Conservation (phyloP, 2,888 invertebrate genomes). For the Trichogramma evanescens region DNA sequence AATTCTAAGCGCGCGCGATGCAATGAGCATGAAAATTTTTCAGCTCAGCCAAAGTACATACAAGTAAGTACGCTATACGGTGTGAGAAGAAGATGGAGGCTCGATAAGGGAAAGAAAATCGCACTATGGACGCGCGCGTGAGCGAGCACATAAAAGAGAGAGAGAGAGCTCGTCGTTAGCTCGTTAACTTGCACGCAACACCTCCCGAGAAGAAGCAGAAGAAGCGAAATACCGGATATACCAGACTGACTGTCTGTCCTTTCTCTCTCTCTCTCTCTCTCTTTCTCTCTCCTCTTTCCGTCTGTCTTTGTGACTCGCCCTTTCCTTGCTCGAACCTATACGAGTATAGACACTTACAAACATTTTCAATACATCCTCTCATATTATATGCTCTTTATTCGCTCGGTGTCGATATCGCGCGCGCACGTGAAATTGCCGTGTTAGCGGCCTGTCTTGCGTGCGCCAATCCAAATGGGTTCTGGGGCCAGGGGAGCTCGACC, state of each 20-base stretch:
- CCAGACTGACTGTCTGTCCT: constrained; percentile 31
- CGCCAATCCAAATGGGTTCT: neutral
- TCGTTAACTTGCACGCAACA: constrained; percentile 49
- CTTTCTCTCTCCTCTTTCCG: constrained; percentile 1
- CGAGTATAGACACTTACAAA: too few species aligned
- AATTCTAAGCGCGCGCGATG: too few species aligned
- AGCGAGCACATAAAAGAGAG: constrained; percentile 36
- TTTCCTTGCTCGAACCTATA: neutral
- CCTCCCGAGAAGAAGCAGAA: constrained; percentile 33
- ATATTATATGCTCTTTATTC: neutral
- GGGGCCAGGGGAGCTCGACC: constrained; percentile 16
- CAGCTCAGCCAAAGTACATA: too few species aligned
- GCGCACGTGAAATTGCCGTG: too few species aligned
- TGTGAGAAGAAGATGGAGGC: constrained; percentile 45
- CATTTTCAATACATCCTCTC: neutral
- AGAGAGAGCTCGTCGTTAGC: constrained; percentile 41
- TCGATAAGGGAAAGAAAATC: constrained; percentile 47
- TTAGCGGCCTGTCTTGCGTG: too few species aligned
- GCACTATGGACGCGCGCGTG: constrained; percentile 25
- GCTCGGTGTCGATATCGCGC: constrained; percentile 1
- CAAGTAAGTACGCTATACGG: constrained; percentile 7
- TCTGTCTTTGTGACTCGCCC: constrained; percentile 1
- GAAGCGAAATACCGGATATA: constrained; percentile 41
- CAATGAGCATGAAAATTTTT: too few species aligned
- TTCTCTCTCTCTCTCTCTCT: neutral